Evolutionary conservation across 2,888 invertebrate species (phyloP), one percentile per base, ranked within the genome.

Genomic region (Petrolisthes manimaculis): DNA sequence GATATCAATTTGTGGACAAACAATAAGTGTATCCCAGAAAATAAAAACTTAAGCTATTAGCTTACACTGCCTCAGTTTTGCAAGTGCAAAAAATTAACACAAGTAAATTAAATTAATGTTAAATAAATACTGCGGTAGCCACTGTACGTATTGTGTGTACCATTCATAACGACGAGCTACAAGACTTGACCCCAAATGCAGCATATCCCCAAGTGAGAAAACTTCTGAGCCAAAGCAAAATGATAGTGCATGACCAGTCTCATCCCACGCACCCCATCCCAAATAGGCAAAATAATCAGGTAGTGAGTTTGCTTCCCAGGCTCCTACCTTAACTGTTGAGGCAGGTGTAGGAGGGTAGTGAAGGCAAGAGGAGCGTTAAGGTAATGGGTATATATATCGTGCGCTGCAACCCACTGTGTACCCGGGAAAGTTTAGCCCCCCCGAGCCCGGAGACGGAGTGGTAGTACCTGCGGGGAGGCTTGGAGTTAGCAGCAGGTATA

Each of bases 381-480:
- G 88, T 84, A 88, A 84, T 24, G 88, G 88, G 81, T 88, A 84
- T 24, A 88, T 88, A 81, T 88, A 88, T 71, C 88, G 88, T 3
- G 88, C 88, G 71, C 75, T 88, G 84, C 88, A 88, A 8, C 88
- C 88, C 74, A 88, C 88, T 8, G 88, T 88, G 53, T 88, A 88
- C 14, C 88, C 88, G 8, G 88, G 88, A 84, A 88, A 88, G 81
- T 18, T 61, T 37, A 86, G 81, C 6, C 67, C 61, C 8, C 24
- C 71, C 9, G 55, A 55, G 54, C 75, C 84, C 51, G 84, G 79
- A 4, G 84, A 79, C n/a, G 86, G 86, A 14, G 81, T 82, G 61
- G 86, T 37, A 37, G 37, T 37, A 80, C 88, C 88, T 88, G 88
- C 37, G 21, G 88, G 74, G 67, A 82, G 79, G 82, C 53, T 61